Base-by-base conservation (phyloP, 2,797 vertebrate species). In the Pseudochaenichthys georgianus region DNA sequence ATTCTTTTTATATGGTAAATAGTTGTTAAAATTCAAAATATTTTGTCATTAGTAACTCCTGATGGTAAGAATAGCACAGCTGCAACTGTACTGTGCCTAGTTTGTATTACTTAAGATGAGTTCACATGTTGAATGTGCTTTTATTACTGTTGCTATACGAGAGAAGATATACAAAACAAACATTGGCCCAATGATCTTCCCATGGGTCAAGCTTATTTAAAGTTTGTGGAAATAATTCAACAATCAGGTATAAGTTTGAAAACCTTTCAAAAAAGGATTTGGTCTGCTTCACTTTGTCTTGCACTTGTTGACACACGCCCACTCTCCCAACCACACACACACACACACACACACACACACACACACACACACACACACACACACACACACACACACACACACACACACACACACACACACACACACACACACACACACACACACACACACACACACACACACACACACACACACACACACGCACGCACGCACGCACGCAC, bases 271-370 rank as follows among this genome's bases (percentile, higher is more conserved):
- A 64, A 11, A 50, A 31, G 13, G 9, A 46, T 46, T 31, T 61
- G 11, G 1, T 68, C 50, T 70, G 55, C n/a, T 72, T 60, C n/a
- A 53, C 34, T 41, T 75, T 57, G 63, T 45, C 65, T 43, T 11
- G 10, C 63, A 43, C 71, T 77, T 64, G 76, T 79, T 43, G 45
- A 66, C 72, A 80, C 83, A 87, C 43, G 16, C 67, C 73, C 76
- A 70, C 80, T 68, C 47, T 69, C 28, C 17, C 38, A 55, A 13
- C 3, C 58, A 66, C 4, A 23, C 58, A 69, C 11, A 47, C 50
- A 43, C 64, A 19, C 71, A 17, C n/a, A 23, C 47, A 48, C 70
- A 66, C 69, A 62, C 55, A 59, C 11, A 42, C 61, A 31, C 65
- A 61, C 57, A 52, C 34, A 48, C 55, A 43, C 51, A 75, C 54